Evolutionary conservation across 2,797 vertebrate species (phyloP), one percentile per base, ranked within the genome.

Genomic region (Chloroceryle amazona): DNA sequence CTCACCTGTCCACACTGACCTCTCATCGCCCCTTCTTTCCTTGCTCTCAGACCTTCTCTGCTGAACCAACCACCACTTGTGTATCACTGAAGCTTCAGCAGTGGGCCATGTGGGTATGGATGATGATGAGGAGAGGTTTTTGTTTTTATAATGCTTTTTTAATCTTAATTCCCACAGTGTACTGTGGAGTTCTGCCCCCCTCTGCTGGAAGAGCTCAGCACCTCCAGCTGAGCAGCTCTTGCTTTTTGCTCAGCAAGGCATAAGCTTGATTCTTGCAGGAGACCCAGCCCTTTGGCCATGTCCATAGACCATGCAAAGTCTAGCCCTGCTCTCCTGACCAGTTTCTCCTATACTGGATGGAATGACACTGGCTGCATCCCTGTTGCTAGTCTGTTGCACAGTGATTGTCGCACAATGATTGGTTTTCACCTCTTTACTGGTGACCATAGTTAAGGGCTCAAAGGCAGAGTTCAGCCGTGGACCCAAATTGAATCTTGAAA

Each of bases 171-270:
- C 90, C 93, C 90, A 68, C 33, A 2, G 31, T 0, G 9, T 52
- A 62, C 23, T 60, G 85, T 93, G 94, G 94, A 95, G 96, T 91
- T 96, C 81, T 97, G 76, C 86, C 95, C 95, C 96, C 94, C 95
- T 96, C 95, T 97, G 39, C 96, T 97, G 96, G 96, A 97, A 89
- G 33, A 95, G 86, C 88, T 91, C 86, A 93, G 90, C 81, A 90
- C 76, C 94, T 94, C 93, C 80, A 84, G 33, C 55, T 52, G 68
- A 94, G 85, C 35, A 74, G 55, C 65, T 89, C 42, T 42, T 78
- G 42, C 3, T 44, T 42, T 84, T 46, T 0, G 0, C 16, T 93
- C 31, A 66, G 13, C 25, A 52, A 71, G 63, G 10, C 16, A 14
- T 31, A 11, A 3, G 5, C 6, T 21, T 57, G 67, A 6, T 51